Evolutionary conservation across 2,113 vertebrate species (phyloP).

Genomic region (Aythya baeri): DNA sequence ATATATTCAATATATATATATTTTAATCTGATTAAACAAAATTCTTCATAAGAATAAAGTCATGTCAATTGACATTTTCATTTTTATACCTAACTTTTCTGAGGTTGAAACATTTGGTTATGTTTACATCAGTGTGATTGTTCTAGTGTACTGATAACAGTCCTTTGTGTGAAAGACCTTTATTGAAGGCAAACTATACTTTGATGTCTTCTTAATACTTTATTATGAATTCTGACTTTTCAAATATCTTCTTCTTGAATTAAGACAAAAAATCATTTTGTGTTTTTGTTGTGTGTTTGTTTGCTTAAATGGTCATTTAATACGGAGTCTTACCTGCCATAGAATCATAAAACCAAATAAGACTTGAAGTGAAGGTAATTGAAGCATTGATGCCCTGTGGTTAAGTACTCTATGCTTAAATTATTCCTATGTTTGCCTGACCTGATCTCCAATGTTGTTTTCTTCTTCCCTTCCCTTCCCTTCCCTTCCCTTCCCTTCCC

Average conservation of each 20-base stretch:
- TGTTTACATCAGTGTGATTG: background rate
- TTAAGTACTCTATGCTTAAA: background rate
- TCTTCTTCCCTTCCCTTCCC: too few relatives aligned
- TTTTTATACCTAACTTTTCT: background rate
- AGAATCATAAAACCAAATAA: background rate
- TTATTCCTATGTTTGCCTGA: background rate
- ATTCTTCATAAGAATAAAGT: background rate
- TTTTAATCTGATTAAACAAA: background rate
- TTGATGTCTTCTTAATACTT: background rate
- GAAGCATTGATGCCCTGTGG: background rate
- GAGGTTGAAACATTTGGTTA: background rate
- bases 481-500: too few relatives aligned
- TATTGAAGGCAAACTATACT: background rate
- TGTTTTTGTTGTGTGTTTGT: background rate
- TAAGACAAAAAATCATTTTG: background rate
- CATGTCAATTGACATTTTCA: background rate
- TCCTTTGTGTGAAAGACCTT: background rate
- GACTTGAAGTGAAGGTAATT: background rate
- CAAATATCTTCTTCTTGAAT: background rate
- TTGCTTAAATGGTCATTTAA: background rate
- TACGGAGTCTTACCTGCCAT: background rate
- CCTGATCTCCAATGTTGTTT: background rate
- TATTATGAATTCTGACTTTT: background rate
- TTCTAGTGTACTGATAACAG: background rate
- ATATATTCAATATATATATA: background rate